A percentile compares a stretch with the other conserved stretches of the same genome.
These are phyloP conservation scores for Etheostoma perlongum DNA, from an alignment of 2,797 vertebrate genomes.

Conservation along the genomic window DNA sequence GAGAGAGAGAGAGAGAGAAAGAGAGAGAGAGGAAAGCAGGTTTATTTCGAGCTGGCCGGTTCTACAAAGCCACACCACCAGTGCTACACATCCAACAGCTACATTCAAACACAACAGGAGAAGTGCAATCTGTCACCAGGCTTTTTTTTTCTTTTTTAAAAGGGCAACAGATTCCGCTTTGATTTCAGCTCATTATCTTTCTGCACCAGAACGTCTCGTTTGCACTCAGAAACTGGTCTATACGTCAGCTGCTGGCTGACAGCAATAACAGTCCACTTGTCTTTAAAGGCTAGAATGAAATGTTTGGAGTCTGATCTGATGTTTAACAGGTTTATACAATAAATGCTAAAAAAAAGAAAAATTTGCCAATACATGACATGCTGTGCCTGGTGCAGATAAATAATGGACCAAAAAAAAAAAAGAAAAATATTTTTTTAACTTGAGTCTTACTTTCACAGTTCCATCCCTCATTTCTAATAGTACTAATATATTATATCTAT, in stretches of 20 bases:
- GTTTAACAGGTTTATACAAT: not conserved
- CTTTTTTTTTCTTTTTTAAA: not conserved
- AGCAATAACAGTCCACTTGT: not conserved
- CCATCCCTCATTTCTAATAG: conserved; percentile 3
- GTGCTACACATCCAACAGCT: conserved; percentile 39
- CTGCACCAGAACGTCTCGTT: conserved; percentile 16
- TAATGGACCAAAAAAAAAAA: not conserved
- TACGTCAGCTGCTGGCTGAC: not conserved
- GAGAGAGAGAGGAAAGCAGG: not conserved
- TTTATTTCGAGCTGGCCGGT: conserved; percentile 17
- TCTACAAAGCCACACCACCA: conserved; percentile 35
- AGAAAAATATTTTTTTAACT: not conserved
- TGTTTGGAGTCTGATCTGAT: not conserved
- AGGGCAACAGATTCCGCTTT: not conserved
- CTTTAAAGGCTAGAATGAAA: not conserved
- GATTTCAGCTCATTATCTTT: conserved; percentile 14
- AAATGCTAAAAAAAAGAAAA: too few relatives aligned
- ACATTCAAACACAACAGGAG: conserved; percentile 43
- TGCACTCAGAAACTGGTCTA: not conserved
- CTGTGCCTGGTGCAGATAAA: conserved; percentile 8
- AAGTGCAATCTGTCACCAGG: conserved; percentile 28
- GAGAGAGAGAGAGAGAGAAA: not conserved
- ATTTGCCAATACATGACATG: not conserved
- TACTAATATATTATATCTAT: too few relatives aligned
- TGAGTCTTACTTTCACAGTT: not conserved